Evolutionary conservation across 1,140 invertebrate species (phyloP), one percentile per base, ranked within the genome.

Genomic region (Megalopta genalis): DNA sequence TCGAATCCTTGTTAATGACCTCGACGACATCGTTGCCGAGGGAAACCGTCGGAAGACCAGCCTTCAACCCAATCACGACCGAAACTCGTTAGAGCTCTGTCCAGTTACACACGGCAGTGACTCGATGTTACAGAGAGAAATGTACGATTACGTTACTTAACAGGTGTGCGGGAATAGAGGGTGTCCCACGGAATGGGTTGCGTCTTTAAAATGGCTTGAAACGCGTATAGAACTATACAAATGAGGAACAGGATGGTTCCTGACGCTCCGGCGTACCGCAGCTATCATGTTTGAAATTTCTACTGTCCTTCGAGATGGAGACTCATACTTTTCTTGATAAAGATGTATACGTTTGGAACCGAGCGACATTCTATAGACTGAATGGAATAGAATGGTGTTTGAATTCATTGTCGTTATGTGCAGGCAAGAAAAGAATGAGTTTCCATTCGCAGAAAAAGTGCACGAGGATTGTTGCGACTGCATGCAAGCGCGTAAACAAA

Each of bases 141-240:
- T 78, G 16, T 65, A 82, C 60, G 66, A 71, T 32, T 42, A 64
- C 63, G 57, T 78, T 64, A 84, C 54, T 54, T 64, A 77, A 80
- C 52, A 73, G 65, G 62, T 78, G 77, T 82, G 83, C 67, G 80
- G 67, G 84, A 59, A 77, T 57, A n/a, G 8, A 57, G 54, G 54
- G 54, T 57, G 54, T 57, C 54, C 21, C 54, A 57, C 54, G 54
- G 54, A 57, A 57, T 8, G 18, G 21, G 54, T 57, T n/a, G 54
- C 54, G 7, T 57, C n/a, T n/a, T 57, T n/a, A 0, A 57, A 57
- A 57, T n/a, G 3, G 21, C n/a, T 57, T 57, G 54, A 57, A 57
- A n/a, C 8, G 18, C n/a, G 54, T 7, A 1, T 21, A n/a, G 21
- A 46, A 9, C 18, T n/a, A 21, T n/a, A n/a, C n/a, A 57, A 57